Conservation (phyloP, 2,113 vertebrate species). For the Macaca fascicularis region T2T-MFA8v1.1 NC_088393.1:49625501-49626000, state of each 20-base stretch:
- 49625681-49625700: neutral
- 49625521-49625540: too few species aligned
- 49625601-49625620: neutral
- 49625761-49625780: neutral
- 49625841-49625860: neutral
- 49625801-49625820: neutral
- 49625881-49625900: neutral
- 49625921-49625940: neutral
- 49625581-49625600: neutral
- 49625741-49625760: neutral
- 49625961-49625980: neutral
- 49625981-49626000: neutral
- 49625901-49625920: too few species aligned
- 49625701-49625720: neutral
- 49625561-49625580: accelerated
- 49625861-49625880: neutral
- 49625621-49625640: neutral
- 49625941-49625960: neutral
- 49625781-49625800: neutral
- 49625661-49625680: neutral
- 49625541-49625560: too few species aligned
- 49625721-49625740: neutral
- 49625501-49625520: too few species aligned
- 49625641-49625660: neutral
- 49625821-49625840: neutral